A percentile compares a stretch with the other conserved stretches of the same genome.
Conservation (phyloP, 2,113 vertebrate species). For the Sapajus apella region DNA sequence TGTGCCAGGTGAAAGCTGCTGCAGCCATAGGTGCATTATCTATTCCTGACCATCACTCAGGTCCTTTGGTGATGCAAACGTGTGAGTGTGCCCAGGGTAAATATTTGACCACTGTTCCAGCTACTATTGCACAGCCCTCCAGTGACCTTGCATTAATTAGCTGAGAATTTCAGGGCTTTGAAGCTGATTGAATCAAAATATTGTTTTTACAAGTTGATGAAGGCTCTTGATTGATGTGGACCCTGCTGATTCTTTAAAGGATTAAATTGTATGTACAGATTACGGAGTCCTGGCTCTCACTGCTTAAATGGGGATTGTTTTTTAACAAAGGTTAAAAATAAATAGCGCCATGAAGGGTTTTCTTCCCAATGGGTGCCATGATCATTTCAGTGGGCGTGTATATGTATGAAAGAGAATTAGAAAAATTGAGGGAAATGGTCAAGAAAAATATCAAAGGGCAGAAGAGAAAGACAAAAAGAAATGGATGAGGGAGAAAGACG, state of each 20-base stretch:
- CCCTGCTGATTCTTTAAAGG: slow-evolving; percentile 95
- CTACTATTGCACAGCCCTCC: slow-evolving; percentile 77
- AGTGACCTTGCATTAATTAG: slow-evolving; percentile 91
- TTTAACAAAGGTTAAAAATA: slow-evolving; percentile 75
- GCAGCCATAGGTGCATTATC: slow-evolving; percentile 75
- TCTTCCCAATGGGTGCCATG: slow-evolving; percentile 64
- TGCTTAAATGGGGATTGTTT: slow-evolving; percentile 81
- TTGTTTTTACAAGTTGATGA: slow-evolving; percentile 99
- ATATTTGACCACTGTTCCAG: slow-evolving; percentile 87
- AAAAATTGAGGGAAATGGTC: slow-evolving; percentile 6
- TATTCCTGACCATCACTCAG: slow-evolving; percentile 79
- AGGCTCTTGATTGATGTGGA: slow-evolving; percentile 97
- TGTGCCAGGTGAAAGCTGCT: slow-evolving; percentile 77
- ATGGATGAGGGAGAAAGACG: neutral
- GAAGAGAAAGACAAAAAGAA: slow-evolving; percentile 32
- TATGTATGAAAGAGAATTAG: slow-evolving; percentile 19
- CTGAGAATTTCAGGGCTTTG: slow-evolving; percentile 86
- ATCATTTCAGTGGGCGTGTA: neutral
- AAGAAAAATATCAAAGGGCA: slow-evolving; percentile 18
- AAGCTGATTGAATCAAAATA: slow-evolving; percentile 98
- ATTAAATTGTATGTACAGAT: slow-evolving; percentile 99
- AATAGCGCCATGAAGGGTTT: slow-evolving; percentile 47
- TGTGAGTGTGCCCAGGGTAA: slow-evolving; percentile 83
- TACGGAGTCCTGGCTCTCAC: slow-evolving; percentile 86
- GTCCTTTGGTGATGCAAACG: slow-evolving; percentile 75